Conservation (phyloP, 2,113 vertebrate species). For the Pedionomus torquatus region DNA sequence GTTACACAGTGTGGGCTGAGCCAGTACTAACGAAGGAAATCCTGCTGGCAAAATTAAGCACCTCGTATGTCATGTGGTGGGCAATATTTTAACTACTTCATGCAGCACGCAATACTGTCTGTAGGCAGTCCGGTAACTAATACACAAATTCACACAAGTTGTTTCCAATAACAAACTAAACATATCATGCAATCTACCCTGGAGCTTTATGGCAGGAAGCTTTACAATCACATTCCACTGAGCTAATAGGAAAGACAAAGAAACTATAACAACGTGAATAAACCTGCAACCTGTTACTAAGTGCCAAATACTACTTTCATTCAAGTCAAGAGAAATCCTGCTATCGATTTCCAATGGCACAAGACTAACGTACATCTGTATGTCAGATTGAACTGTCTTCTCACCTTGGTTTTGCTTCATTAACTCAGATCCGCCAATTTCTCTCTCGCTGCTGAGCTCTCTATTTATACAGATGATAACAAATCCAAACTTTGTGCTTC, state of each 20-base stretch:
- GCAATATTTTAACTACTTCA: background rate
- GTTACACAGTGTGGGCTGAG: background rate
- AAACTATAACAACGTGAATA: background rate
- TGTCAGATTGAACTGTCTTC: background rate
- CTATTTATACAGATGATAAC: background rate
- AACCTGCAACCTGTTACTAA: background rate
- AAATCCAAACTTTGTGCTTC: slow-evolving; percentile 1
- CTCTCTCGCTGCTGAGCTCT: background rate
- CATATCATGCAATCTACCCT: background rate
- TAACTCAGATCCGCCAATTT: background rate
- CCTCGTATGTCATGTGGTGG: background rate
- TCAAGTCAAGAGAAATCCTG: slow-evolving; percentile 5
- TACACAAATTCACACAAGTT: background rate
- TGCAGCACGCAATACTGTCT: background rate
- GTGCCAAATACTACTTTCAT: background rate
- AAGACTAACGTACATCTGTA: background rate
- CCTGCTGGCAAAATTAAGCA: slow-evolving; percentile 8
- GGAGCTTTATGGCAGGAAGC: slow-evolving; percentile 33
- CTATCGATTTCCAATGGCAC: background rate
- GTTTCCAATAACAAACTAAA: slow-evolving; percentile 56
- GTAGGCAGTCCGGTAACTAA: slow-evolving; percentile 30
- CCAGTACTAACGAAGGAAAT: slow-evolving; percentile 40
- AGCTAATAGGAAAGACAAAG: background rate
- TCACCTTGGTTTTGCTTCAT: background rate
- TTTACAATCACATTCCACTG: background rate